These are phyloP conservation scores for Serinus canaria DNA, from an alignment of 2,113 vertebrate genomes.

Conservation along the genomic window DNA sequence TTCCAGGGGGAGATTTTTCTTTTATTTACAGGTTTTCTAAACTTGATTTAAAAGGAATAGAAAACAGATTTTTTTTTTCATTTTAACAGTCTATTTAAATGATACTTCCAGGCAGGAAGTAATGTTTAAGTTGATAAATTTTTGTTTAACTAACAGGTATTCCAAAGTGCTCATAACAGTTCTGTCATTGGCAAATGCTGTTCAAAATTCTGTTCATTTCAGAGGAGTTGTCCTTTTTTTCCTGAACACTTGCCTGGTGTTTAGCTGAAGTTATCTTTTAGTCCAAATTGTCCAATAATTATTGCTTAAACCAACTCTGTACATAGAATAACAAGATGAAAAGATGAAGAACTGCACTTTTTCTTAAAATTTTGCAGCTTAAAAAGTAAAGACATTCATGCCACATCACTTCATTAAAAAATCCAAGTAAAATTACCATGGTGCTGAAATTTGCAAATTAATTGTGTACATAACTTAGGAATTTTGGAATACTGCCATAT, in stretches of 20 bases:
- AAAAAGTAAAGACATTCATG: background rate
- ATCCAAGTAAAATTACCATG: background rate
- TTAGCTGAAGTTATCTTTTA: constrained; percentile 29
- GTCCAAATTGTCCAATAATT: constrained; percentile 39
- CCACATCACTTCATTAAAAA: background rate
- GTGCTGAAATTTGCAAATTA: constrained; percentile 10
- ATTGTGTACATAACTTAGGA: background rate
- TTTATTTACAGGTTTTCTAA: background rate
- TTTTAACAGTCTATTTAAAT: background rate
- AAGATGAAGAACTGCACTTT: constrained; percentile 20
- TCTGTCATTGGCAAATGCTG: background rate
- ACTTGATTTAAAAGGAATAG: background rate
- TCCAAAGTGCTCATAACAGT: background rate
- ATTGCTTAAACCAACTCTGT: background rate
- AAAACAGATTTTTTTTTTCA: background rate
- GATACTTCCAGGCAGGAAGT: background rate
- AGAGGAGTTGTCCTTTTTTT: background rate
- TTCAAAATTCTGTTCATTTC: background rate
- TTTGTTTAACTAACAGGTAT: background rate
- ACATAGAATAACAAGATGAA: background rate
- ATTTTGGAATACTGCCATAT: background rate
- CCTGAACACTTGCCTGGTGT: background rate
- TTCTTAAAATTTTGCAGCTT: background rate
- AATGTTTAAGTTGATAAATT: background rate
- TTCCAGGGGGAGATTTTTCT: background rate